Conservation (phyloP, 2,797 vertebrate genomes). For the Onychomys torridus region DNA sequence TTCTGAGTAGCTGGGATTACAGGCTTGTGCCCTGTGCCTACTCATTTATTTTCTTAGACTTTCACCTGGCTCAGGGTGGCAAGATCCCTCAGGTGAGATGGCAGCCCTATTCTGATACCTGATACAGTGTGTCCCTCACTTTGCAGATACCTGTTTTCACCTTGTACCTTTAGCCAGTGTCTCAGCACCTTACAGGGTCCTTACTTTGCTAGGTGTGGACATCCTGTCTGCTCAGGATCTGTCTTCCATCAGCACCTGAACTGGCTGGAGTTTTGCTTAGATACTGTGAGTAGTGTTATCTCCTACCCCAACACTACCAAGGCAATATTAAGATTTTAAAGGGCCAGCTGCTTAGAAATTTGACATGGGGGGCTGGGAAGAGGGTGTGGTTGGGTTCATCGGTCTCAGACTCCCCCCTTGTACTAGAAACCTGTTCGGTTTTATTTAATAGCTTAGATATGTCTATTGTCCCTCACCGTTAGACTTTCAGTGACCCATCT, state of each 20-base stretch:
- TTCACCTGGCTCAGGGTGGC: not conserved
- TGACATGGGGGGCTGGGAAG: not conserved
- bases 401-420: not conserved
- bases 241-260: not conserved
- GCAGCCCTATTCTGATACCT: no score
- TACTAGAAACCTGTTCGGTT: not conserved
- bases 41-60: not conserved
- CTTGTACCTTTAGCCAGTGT: not conserved
- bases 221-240: not conserved
- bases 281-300: not conserved
- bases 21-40: not conserved
- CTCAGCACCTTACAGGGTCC: not conserved
- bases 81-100: not conserved
- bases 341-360: not conserved
- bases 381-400: not conserved
- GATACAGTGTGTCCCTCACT: not conserved
- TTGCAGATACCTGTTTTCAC: not conserved
- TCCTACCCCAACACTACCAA: no score
- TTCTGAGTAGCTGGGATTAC: not conserved
- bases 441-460: constrained; percentile 1
- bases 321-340: not conserved
- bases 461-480: not conserved
- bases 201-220: not conserved
- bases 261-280: not conserved
- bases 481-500: not conserved